These are phyloP conservation scores for Ectropis grisescens DNA, from an alignment of 1,140 invertebrate genomes.

Conservation along the genomic window DNA sequence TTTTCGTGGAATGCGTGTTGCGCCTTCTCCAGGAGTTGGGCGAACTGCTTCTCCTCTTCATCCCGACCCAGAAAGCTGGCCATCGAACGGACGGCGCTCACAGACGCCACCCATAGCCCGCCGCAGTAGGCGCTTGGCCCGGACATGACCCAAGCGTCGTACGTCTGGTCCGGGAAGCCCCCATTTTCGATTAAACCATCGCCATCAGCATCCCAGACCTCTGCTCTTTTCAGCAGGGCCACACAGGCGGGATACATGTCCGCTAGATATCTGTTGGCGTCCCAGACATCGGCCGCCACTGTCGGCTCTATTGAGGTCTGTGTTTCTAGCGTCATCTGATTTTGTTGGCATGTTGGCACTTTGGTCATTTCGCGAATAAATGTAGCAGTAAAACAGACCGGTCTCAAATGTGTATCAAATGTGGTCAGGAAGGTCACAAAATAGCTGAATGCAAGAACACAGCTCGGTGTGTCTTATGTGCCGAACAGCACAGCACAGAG, in stretches of 20 bases:
- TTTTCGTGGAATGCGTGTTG: constrained; percentile 82
- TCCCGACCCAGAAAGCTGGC: constrained; percentile 76
- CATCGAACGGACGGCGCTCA: constrained; percentile 81
- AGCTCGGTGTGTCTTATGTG: too few species aligned
- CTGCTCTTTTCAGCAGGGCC: constrained; percentile 73
- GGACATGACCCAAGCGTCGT: constrained; percentile 92
- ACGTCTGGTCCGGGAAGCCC: constrained; percentile 92
- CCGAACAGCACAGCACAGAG: too few species aligned
- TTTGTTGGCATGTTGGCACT: too few species aligned
- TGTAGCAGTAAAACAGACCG: too few species aligned
- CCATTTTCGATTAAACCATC: constrained; percentile 94
- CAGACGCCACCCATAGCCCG: constrained; percentile 88
- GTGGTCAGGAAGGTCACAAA: too few species aligned
- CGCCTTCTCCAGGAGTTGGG: constrained; percentile 79
- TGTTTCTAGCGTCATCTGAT: too few species aligned
- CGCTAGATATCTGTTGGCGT: constrained; percentile 64
- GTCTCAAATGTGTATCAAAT: too few species aligned
- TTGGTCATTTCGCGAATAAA: too few species aligned
- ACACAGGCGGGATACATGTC: constrained; percentile 74
- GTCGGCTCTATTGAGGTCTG: too few species aligned
- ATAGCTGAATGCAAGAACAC: too few species aligned
- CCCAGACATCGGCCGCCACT: constrained; percentile 49
- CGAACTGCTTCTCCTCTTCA: constrained; percentile 76
- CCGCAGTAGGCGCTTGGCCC: constrained; percentile 94
- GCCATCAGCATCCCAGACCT: constrained; percentile 83